Evolutionary conservation across 2,797 vertebrate species (phyloP).

Genomic region (Argyrosomus regius): DNA sequence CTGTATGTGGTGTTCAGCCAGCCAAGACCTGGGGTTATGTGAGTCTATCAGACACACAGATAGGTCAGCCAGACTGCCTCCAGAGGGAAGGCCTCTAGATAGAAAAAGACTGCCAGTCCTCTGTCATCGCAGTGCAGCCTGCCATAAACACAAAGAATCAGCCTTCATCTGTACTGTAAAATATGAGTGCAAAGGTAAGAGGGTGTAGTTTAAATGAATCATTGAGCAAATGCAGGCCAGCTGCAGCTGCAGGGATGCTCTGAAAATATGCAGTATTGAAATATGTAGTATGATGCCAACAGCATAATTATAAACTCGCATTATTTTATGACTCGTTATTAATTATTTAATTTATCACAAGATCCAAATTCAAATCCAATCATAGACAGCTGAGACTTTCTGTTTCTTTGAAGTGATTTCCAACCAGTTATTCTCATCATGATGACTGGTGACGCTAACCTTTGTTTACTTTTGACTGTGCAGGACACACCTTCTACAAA

Average conservation of each 20-base stretch:
- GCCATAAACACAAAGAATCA: constrained; percentile 24
- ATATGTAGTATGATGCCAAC: not conserved
- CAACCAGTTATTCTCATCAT: not conserved
- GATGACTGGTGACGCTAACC: not conserved
- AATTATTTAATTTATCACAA: not conserved
- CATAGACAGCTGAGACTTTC: not conserved
- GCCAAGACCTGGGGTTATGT: constrained; percentile 38
- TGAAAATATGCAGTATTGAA: not conserved
- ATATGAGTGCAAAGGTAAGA: constrained; percentile 12
- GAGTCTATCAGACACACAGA: constrained; percentile 39
- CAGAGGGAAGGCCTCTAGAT: constrained; percentile 26
- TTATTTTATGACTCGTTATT: not conserved
- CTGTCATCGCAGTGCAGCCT: constrained; percentile 54
- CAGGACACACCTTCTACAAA: not conserved
- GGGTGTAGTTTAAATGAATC: constrained; percentile 6
- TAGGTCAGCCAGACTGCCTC: constrained; percentile 32
- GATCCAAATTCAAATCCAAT: not conserved
- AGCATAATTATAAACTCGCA: not conserved
- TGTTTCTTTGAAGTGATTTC: not conserved
- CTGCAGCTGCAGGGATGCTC: not conserved
- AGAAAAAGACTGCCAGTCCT: constrained; percentile 50
- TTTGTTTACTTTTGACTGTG: not conserved
- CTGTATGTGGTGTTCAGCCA: constrained; percentile 33
- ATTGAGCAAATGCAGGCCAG: not conserved
- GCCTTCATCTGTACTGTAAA: constrained; percentile 24